phyloP scores from a whole-genome alignment of 2,113 vertebrate genomes.

The Oceanites oceanicus region DNA sequence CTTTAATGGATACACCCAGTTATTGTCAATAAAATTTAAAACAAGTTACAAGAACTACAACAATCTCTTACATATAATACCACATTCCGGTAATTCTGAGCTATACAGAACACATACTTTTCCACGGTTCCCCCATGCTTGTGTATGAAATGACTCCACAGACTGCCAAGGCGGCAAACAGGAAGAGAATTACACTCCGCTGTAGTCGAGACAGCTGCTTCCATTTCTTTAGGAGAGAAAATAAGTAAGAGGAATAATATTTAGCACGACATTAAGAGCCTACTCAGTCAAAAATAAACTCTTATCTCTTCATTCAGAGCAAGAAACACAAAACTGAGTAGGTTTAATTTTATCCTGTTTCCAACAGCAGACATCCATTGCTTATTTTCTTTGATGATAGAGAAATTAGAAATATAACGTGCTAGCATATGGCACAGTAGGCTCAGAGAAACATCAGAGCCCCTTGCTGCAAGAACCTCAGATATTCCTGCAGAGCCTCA shows the following conservation, averaged over 20 bases:
- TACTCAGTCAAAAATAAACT: neutral
- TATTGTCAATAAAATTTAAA: neutral
- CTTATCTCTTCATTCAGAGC: neutral
- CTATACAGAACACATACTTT: slow-evolving; percentile 70
- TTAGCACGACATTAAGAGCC: neutral
- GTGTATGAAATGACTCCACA: slow-evolving; percentile 78
- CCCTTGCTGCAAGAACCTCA: neutral
- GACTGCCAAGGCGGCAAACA: slow-evolving; percentile 77
- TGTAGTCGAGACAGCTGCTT: slow-evolving; percentile 94
- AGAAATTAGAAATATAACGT: neutral
- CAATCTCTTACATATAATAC: neutral
- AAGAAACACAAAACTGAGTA: neutral
- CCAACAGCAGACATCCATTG: neutral
- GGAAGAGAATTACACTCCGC: slow-evolving; percentile 83
- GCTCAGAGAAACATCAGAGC: neutral
- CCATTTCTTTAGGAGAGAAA: slow-evolving; percentile 83
- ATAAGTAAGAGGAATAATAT: neutral
- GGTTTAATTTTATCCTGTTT: neutral
- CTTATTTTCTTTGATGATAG: neutral
- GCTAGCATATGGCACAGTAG: neutral
- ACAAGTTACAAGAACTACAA: neutral
- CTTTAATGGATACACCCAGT: neutral
- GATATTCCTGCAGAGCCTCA: neutral
- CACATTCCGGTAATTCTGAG: neutral
- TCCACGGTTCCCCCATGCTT: slow-evolving; percentile 73